Evolutionary conservation across 1,140 invertebrate genomes (phyloP).

Genomic region (Hypothenemus hampei): DNA sequence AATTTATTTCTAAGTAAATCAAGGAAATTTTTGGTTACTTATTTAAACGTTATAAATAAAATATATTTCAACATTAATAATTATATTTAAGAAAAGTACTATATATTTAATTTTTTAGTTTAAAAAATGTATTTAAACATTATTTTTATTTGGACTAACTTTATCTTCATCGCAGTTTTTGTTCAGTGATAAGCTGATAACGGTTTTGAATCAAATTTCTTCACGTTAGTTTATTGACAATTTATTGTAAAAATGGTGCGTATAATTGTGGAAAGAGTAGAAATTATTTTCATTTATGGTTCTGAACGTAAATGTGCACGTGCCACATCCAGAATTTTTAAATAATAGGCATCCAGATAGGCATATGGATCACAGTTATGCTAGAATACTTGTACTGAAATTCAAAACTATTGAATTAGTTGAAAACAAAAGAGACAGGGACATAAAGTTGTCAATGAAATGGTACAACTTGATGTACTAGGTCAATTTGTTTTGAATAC

Average conservation of each 20-base stretch:
- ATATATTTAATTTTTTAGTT: too few relatives aligned
- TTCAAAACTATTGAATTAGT: conserved; percentile 1
- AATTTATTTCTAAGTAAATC: too few relatives aligned
- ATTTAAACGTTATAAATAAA: too few relatives aligned
- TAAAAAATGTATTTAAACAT: too few relatives aligned
- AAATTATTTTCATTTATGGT: not conserved
- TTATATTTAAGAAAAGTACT: too few relatives aligned
- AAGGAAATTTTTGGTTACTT: too few relatives aligned
- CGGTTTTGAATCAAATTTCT: not conserved
- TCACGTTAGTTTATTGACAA: not conserved
- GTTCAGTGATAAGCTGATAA: not conserved
- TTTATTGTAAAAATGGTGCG: not conserved
- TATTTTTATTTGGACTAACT: too few relatives aligned
- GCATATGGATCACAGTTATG: not conserved
- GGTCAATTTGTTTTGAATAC: conserved; percentile 11
- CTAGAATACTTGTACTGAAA: not conserved
- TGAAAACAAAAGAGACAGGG: not conserved
- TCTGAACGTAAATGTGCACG: not conserved
- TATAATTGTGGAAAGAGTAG: not conserved
- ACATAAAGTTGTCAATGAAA: conserved; percentile 8
- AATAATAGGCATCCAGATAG: conserved; percentile 9
- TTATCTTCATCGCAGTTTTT: not conserved
- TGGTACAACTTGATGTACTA: conserved; percentile 5
- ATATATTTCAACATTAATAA: too few relatives aligned
- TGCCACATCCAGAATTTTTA: not conserved